These are phyloP conservation scores for Paramormyrops kingsleyae DNA, from an alignment of 2,113 vertebrate species.

Conservation along the genomic window DNA sequence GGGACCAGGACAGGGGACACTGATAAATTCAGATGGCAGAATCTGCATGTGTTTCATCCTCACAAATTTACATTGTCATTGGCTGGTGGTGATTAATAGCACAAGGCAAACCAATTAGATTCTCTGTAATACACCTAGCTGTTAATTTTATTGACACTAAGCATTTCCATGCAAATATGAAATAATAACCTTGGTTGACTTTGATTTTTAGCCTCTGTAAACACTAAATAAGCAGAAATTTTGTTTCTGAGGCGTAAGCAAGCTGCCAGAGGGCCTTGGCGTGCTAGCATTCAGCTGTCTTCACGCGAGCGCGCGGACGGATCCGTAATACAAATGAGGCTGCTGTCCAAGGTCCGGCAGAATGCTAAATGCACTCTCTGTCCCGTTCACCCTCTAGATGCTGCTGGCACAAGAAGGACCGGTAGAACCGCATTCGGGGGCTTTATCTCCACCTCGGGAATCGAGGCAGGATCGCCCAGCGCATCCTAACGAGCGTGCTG, in stretches of 20 bases:
- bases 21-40: not conserved
- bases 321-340: not conserved
- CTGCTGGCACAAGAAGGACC: not conserved
- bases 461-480: not conserved
- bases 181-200: not conserved
- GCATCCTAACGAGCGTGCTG: not conserved
- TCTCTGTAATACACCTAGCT: not conserved
- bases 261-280: not conserved
- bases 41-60: not conserved
- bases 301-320: not conserved
- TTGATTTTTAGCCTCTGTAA: not conserved
- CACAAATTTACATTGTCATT: not conserved
- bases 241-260: not conserved
- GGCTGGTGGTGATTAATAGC: not conserved
- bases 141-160: not conserved
- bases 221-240: not conserved
- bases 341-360: not conserved
- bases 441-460: not conserved
- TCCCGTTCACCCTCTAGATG: not conserved
- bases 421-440: not conserved
- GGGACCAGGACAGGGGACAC: not conserved
- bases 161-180: constrained; percentile 1
- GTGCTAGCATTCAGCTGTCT: not conserved
- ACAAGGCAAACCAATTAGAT: not conserved
- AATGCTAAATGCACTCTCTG: not conserved